These are phyloP conservation scores for Drosophila eohydei DNA, from an alignment of 2,888 invertebrate genomes.

Conservation along the genomic window DNA sequence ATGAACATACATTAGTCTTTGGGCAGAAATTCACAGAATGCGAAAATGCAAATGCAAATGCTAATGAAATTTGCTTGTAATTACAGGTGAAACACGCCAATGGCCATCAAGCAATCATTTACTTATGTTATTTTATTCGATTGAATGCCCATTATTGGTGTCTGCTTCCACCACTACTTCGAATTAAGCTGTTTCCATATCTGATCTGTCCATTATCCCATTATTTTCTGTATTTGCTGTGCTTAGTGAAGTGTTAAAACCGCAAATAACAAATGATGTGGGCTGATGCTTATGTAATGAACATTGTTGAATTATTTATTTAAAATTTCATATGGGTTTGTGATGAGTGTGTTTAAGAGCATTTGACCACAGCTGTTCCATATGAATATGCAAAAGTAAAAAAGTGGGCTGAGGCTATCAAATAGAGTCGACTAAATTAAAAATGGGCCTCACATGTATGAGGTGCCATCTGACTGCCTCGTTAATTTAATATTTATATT, in stretches of 20 bases:
- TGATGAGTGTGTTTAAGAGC: conserved; percentile 4
- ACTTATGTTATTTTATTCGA: conserved; percentile 8
- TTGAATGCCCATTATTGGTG: conserved; percentile 22
- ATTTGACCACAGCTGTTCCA: conserved; percentile 25
- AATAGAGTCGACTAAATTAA: background rate
- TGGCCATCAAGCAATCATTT: background rate
- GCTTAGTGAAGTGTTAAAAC: background rate
- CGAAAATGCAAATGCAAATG: background rate
- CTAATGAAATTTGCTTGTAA: background rate
- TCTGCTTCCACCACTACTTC: background rate
- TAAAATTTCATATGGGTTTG: conserved; percentile 25
- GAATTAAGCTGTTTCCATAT: conserved; percentile 14
- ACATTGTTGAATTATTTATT: conserved; percentile 9
- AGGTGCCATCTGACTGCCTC: too few relatives aligned
- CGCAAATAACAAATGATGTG: conserved; percentile 8
- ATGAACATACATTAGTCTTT: background rate
- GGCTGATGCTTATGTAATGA: background rate
- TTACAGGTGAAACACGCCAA: background rate
- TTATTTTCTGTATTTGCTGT: conserved; percentile 9
- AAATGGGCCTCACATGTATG: too few relatives aligned
- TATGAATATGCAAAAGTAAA: background rate
- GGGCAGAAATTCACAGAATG: background rate
- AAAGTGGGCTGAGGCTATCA: background rate
- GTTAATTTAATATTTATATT: too few relatives aligned
- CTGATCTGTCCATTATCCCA: background rate